Evolutionary conservation across 2,113 vertebrate species (phyloP).

Genomic region (Dascyllus trimaculatus): DNA sequence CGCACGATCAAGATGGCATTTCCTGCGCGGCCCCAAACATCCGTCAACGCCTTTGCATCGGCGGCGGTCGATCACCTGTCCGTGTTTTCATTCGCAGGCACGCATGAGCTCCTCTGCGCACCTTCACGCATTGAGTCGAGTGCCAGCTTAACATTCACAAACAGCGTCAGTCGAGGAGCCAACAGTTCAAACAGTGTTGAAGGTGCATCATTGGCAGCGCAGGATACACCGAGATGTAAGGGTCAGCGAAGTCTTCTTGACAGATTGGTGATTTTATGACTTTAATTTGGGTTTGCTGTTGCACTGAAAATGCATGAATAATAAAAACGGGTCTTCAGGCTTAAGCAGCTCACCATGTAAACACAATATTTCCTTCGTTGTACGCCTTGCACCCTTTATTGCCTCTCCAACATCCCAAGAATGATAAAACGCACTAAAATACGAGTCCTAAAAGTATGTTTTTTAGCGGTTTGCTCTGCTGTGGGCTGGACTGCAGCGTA

Average conservation of each 20-base stretch:
- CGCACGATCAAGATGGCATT: constrained; percentile 19
- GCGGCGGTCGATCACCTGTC: constrained; percentile 24
- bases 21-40: constrained; percentile 4
- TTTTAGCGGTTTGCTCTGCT: background rate
- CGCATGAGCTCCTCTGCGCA: background rate
- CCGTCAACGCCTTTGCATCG: constrained; percentile 16
- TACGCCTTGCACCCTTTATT: background rate
- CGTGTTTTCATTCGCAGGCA: constrained; percentile 11
- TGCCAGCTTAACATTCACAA: constrained; percentile 3
- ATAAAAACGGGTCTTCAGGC: background rate
- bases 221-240: background rate
- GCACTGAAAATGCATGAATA: background rate
- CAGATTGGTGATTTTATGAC: background rate
- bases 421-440: background rate
- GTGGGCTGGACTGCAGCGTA: background rate
- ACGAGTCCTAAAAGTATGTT: background rate
- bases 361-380: background rate
- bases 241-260: background rate
- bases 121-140: constrained; percentile 12
- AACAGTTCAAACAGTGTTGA: background rate
- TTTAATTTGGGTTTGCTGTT: background rate
- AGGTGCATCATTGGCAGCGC: background rate
- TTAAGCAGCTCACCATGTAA: background rate
- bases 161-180: background rate
- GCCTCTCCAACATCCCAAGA: background rate